Evolutionary conservation across 2,797 vertebrate genomes (phyloP), one percentile per base, ranked within the genome.

Genomic region (Menidia menidia): DNA sequence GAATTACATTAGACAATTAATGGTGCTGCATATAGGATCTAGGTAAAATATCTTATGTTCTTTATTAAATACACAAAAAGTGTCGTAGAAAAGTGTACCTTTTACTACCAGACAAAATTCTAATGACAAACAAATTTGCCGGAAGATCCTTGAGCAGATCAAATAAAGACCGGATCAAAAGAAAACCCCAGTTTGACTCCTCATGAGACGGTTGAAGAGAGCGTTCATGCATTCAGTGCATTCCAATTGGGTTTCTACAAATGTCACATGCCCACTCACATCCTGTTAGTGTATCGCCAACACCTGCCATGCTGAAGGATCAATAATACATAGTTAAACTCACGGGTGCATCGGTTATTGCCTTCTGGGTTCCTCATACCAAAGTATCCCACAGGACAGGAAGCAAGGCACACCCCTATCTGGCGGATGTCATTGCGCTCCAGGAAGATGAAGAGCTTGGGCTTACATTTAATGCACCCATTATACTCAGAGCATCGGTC

Each of bases 301-400:
- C 41, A 42, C 63, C 41, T 45, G 45, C 18, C 35, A 2, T 43
- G 19, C 16, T 19, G 4, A 60, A 60, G 54, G 61, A 51, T 64
- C 15, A 19, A 19, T 16, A 58, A 52, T 3, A 68, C 18, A 62
- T 71, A 75, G 25, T 6, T 56, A 77, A 84, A 94, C 94, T 95
- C 93, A 99, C 98, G 98, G 89, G 94, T 96, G 94, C 98, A 99
- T 94, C 96, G 97, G 95, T 98, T 98, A 95, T 98, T 99, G 93
- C 97, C 97, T 82, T 98, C 97, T 0, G 96, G 97, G 61, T 96
- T 97, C 87, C 98, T 96, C 92, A 97, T 95, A 71, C 96, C 98
- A 0, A 97, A 99, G 92, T 98, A 98, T 77, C 98, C 98, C 82
- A 96, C 81, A 0, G 98, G 98, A 82, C 98, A 99, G 68, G 97